phyloP scores from a whole-genome alignment of 1,140 invertebrate genomes.

The Linepithema humile region DNA sequence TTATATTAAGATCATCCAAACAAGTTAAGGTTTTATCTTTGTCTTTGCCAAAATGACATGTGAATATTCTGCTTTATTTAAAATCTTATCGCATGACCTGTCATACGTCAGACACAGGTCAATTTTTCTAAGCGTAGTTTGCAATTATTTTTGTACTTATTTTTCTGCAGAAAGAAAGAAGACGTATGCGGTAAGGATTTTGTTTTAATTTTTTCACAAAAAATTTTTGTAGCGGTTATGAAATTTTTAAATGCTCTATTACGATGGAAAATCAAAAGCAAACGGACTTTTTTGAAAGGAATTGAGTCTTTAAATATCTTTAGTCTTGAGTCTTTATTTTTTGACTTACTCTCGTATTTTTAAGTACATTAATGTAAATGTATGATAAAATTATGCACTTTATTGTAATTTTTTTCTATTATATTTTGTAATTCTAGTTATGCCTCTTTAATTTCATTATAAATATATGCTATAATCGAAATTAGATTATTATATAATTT shows the following conservation, averaged over 20 bases:
- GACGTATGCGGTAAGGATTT: neutral
- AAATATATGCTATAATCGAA: neutral
- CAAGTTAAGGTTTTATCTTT: neutral
- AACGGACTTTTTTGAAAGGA: too few species aligned
- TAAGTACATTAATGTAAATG: neutral
- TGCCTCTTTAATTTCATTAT: neutral
- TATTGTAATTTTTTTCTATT: too few species aligned
- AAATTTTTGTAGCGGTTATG: neutral
- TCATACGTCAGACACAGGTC: neutral
- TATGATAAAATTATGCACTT: neutral
- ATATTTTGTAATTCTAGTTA: too few species aligned
- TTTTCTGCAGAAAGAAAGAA: neutral
- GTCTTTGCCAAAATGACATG: neutral
- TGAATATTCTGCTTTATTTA: conserved; percentile 11
- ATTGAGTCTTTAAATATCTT: too few species aligned
- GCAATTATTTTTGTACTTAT: neutral
- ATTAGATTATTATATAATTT: neutral
- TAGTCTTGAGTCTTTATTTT: too few species aligned
- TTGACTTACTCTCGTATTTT: too few species aligned
- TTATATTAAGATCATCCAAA: neutral
- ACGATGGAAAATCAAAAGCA: too few species aligned
- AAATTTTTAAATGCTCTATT: too few species aligned
- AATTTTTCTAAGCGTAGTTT: neutral
- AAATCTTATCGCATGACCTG: neutral
- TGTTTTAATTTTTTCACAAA: neutral